Base-by-base conservation (phyloP, 64 coral and sea anemone species). In the Hydrozoanthus tunicans region DNA sequence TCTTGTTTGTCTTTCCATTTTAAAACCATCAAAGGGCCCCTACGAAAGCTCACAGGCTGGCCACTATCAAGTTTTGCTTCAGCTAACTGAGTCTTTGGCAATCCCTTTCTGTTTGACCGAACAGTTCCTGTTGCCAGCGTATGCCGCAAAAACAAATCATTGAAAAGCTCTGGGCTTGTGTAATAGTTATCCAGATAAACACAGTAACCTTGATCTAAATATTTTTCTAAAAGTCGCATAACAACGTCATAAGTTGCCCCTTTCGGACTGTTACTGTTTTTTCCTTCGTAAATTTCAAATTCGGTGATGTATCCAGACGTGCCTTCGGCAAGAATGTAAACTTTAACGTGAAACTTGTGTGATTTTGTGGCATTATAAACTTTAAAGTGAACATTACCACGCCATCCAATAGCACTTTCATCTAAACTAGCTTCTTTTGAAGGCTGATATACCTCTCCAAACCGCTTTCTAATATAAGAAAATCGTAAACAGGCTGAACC, bases 271-370 rank as follows among this genome's bases (percentile, higher is more conserved):
- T 79, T 79, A n/a, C n/a, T 11, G n/a, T 8, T 59, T 56, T 79
- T 79, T 1, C 55, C 56, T 3, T 79, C 6, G 14, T 79, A 79
- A 8, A 79, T 79, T 56, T 79, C 77, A 9, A 59, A 80, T 9
- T 80, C 78, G n/a, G 7, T 5, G 27, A 80, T 80, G 78, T 80
- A 80, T 5, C 15, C 69, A 24, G 69, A 72, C n/a, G 74, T 77
- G 51, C 52, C 74, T 77, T 77, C 32, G 1, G 74, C 43, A 11
- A 77, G 32, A 77, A 77, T 14, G 15, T 77, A 77, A 51, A 9
- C 73, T 13, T 77, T 77, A 3, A 77, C 73, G 51, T 77, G 27
- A 14, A 77, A 77, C 54, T 77, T 77, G 73, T 77, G 73, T 77
- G 73, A 6, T 13, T 77, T 53, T 14, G 73, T 77, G 54, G 73